Evolutionary conservation across 2,797 vertebrate genomes (phyloP).

Genomic region (Falco cherrug): DNA sequence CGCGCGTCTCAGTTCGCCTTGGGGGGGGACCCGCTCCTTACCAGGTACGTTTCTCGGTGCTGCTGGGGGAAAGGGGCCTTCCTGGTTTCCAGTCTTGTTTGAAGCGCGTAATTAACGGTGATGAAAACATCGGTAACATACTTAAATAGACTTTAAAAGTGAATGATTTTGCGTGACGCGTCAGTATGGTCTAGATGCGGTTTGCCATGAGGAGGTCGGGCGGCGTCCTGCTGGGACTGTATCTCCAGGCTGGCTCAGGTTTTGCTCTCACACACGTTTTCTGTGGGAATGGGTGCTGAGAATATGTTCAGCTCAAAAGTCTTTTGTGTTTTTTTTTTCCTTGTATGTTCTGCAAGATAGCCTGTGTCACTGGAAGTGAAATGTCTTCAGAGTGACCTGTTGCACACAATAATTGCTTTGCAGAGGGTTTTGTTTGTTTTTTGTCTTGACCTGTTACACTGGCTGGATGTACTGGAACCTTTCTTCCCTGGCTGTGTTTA

Average conservation of each 20-base stretch:
- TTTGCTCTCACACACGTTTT: background rate
- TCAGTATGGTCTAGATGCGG: background rate
- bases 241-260: too few species aligned
- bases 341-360: fast-evolving
- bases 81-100: background rate
- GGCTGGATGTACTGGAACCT: background rate
- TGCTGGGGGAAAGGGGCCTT: background rate
- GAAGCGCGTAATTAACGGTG: background rate
- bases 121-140: background rate
- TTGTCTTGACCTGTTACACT: background rate
- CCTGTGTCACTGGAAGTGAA: fast-evolving
- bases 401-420: background rate
- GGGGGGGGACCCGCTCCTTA: background rate
- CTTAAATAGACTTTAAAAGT: background rate
- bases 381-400: background rate
- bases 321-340: background rate
- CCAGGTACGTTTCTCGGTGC: background rate
- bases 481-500: background rate
- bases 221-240: background rate
- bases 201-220: background rate
- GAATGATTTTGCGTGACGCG: background rate
- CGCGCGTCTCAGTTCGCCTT: background rate
- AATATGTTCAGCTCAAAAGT: background rate
- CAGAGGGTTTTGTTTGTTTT: fast-evolving
- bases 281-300: background rate